phyloP scores from a whole-genome alignment of 2,113 vertebrate genomes.

The Microcebus ravelobensis region DNA sequence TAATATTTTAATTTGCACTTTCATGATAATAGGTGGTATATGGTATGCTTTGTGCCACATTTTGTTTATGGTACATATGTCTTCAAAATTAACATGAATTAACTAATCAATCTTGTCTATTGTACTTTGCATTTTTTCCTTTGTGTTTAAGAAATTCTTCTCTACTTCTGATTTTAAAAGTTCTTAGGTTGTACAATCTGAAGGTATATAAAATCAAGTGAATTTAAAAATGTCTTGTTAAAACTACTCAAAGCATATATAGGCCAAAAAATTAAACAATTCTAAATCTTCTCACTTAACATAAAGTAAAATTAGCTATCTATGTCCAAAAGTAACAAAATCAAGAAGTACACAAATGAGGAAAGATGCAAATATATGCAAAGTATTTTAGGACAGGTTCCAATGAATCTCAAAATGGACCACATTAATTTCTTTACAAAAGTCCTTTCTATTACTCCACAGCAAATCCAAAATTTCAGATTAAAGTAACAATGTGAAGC shows the following conservation, averaged over 20 bases:
- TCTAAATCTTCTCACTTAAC: constrained; percentile 12
- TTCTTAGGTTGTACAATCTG: background rate
- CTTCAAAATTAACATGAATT: background rate
- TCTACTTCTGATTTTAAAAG: background rate
- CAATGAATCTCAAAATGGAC: background rate
- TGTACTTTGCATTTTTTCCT: background rate
- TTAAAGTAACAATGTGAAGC: background rate
- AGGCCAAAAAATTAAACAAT: background rate
- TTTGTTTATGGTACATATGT: background rate
- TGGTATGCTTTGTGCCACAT: background rate
- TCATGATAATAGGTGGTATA: background rate
- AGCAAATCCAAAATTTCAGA: background rate
- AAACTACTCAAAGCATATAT: background rate
- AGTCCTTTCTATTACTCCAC: background rate
- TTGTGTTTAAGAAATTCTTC: background rate
- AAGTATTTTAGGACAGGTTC: background rate
- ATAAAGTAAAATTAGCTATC: background rate
- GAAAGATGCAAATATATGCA: background rate
- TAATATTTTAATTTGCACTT: background rate
- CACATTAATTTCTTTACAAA: background rate
- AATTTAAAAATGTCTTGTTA: background rate
- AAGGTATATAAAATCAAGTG: background rate
- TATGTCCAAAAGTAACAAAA: background rate
- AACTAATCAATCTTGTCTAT: background rate
- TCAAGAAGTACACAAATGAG: background rate